Percentiles rank a stretch among this genome's conserved stretches.
These are phyloP conservation scores for Helarctos malayanus DNA, from an alignment of 2,797 vertebrate genomes.

Conservation along the genomic window DNA sequence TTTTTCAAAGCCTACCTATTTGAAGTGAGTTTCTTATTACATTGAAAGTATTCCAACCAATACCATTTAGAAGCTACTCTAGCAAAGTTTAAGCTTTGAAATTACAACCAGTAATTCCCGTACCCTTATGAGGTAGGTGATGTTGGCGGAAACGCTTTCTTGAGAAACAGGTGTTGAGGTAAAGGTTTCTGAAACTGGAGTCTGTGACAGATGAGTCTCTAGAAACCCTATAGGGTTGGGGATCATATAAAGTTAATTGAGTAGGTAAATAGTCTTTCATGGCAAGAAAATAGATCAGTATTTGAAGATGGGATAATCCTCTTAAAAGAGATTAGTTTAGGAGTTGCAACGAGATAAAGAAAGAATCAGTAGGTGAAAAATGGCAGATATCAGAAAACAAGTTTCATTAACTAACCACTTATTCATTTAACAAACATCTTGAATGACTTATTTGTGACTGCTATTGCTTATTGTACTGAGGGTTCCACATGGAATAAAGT, in stretches of 20 bases:
- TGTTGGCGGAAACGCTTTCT: background rate
- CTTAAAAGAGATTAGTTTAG: background rate
- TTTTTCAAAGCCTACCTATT: background rate
- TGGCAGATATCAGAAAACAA: background rate
- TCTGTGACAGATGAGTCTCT: background rate
- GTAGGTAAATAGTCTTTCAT: background rate
- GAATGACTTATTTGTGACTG: background rate
- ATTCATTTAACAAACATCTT: background rate
- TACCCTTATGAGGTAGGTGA: background rate
- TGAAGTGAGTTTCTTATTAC: background rate
- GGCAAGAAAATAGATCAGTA: background rate
- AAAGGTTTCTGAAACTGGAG: background rate
- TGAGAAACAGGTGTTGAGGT: background rate
- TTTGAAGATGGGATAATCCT: background rate
- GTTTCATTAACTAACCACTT: background rate
- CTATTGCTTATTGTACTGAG: background rate
- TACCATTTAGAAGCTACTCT: background rate
- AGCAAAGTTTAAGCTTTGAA: background rate
- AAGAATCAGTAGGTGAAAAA: background rate
- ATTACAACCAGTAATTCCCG: background rate
- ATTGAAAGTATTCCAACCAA: background rate
- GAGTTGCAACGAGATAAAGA: background rate
- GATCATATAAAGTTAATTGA: background rate
- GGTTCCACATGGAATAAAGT: background rate
- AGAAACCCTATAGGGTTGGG: background rate